phyloP scores from a whole-genome alignment of 2,113 vertebrate genomes.

The Eurystomus gularis region DNA sequence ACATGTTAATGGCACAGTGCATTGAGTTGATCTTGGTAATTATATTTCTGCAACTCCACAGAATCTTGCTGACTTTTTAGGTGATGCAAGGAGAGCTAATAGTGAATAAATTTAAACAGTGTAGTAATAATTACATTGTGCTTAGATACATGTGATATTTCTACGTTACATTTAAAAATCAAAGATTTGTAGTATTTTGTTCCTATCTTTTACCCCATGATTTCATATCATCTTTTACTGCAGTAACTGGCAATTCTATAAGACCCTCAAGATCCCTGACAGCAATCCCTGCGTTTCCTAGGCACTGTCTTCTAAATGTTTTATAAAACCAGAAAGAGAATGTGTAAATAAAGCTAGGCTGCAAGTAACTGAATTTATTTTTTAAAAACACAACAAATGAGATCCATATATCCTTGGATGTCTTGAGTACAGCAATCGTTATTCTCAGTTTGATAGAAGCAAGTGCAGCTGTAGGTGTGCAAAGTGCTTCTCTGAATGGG shows the following conservation, averaged over 20 bases:
- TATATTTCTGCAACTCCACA: constrained; percentile 24
- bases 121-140: not conserved
- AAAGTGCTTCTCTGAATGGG: not conserved
- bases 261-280: not conserved
- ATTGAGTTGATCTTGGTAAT: constrained; percentile 15
- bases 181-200: not conserved
- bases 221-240: not conserved
- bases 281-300: not conserved
- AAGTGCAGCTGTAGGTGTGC: not conserved
- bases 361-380: not conserved
- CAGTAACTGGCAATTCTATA: not conserved
- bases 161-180: not conserved
- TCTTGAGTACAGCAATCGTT: not conserved
- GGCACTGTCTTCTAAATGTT: not conserved
- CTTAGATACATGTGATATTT: not conserved
- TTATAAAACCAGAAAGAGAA: not conserved
- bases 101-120: not conserved
- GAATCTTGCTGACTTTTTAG: not conserved
- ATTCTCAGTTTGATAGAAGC: not conserved
- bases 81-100: not conserved
- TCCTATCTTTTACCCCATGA: not conserved
- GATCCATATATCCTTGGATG: not conserved
- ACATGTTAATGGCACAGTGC: not conserved
- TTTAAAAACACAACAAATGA: not conserved
- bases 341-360: not conserved